phyloP scores from a whole-genome alignment of 2,888 invertebrate genomes.

The Callyntrura guangdongensis region DNA sequence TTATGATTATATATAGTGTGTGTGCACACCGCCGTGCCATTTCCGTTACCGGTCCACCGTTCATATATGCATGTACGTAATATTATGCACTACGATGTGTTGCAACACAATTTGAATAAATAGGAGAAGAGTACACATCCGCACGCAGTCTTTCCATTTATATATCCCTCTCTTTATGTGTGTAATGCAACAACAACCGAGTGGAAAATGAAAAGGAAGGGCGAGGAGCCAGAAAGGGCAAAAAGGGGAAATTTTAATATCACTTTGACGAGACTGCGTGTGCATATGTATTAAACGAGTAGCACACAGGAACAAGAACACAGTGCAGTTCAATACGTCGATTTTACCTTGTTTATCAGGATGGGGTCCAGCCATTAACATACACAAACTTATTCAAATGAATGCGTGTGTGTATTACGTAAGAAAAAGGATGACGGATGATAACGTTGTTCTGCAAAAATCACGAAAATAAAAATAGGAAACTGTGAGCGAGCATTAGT shows the following conservation, averaged over 20 bases:
- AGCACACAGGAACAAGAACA: neutral
- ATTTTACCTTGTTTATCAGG: conserved; percentile 37
- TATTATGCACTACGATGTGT: neutral
- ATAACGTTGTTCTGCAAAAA: neutral
- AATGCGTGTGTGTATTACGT: neutral
- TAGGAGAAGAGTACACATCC: conserved; percentile 38
- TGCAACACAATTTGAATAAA: conserved; percentile 18
- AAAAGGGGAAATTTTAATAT: conserved; percentile 50
- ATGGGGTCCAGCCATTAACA: conserved; percentile 41
- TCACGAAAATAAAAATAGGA: neutral
- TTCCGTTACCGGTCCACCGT: conserved; percentile 72
- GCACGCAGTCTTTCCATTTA: conserved; percentile 28
- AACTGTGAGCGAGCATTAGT: too few relatives aligned
- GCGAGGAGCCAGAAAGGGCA: conserved; percentile 51
- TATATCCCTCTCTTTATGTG: too few relatives aligned
- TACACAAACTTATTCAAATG: conserved; percentile 9
- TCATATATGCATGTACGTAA: conserved; percentile 17
- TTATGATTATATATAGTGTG: conserved; percentile 14
- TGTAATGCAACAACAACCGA: neutral
- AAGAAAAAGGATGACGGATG: neutral
- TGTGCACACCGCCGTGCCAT: conserved; percentile 69
- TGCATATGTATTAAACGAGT: neutral
- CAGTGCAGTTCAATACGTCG: neutral
- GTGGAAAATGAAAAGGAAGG: conserved; percentile 66
- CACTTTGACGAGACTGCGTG: conserved; percentile 26